Conservation (phyloP, 2,113 vertebrate species). For the Lepisosteus osseus region DNA sequence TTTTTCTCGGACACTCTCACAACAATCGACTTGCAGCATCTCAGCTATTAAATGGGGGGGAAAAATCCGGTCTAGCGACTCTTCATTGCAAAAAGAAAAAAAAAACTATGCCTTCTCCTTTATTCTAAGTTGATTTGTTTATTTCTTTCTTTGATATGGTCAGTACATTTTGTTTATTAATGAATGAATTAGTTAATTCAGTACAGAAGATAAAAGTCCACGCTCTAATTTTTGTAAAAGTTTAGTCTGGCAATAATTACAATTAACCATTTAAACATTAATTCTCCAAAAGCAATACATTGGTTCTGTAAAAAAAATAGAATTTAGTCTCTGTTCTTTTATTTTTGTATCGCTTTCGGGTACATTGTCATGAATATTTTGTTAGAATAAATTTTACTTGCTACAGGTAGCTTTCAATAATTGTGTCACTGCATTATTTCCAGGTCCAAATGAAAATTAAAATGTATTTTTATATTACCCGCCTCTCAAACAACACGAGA, state of each 20-base stretch:
- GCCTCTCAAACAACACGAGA: conserved; percentile 7
- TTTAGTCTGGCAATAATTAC: conserved; percentile 65
- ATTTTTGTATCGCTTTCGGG: conserved; percentile 89
- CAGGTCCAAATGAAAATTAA: conserved; percentile 6
- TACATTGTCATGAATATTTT: conserved; percentile 88
- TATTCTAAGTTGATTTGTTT: conserved; percentile 27
- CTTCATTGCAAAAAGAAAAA: conserved; percentile 6
- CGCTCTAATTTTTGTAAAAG: conserved; percentile 52
- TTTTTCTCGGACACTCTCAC: conserved; percentile 94
- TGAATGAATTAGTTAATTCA: conserved; percentile 57
- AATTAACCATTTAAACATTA: conserved; percentile 61
- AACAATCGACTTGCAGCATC: conserved; percentile 90
- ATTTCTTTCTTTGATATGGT: conserved; percentile 55
- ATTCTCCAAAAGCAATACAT: conserved; percentile 74
- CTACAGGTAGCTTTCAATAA: conserved; percentile 72
- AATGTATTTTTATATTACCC: background rate
- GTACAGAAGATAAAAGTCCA: conserved; percentile 52
- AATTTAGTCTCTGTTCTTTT: conserved; percentile 82
- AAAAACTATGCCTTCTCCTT: background rate
- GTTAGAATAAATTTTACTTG: conserved; percentile 91
- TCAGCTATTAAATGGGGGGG: conserved; percentile 80
- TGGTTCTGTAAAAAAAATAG: conserved; percentile 76
- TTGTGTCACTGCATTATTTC: conserved; percentile 40
- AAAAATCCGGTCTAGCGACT: conserved; percentile 9
- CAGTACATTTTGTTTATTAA: conserved; percentile 53